Percentiles rank a stretch among this genome's conserved stretches.
Evolutionary conservation across 2,797 vertebrate species (phyloP).

Genomic region (Danio tinwini): DNA sequence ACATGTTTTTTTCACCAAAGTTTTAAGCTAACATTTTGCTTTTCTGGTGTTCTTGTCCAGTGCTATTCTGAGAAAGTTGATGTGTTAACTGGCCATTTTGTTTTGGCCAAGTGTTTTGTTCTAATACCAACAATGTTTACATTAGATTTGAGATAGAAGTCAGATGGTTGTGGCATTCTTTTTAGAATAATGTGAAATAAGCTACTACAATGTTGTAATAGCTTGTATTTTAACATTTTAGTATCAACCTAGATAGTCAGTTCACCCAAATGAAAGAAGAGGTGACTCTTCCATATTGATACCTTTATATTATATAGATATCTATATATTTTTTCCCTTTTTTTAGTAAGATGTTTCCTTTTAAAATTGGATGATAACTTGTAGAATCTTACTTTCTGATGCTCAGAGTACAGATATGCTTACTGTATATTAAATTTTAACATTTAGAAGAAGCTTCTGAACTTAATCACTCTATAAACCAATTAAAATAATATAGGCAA

Average conservation of each 20-base stretch:
- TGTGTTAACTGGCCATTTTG: conserved; percentile 14
- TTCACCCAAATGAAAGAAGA: too few relatives aligned
- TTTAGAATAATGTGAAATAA: background rate
- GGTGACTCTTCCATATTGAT: too few relatives aligned
- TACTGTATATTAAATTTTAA: background rate
- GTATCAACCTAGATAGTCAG: background rate
- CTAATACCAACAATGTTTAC: conserved; percentile 1
- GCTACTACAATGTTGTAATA: background rate
- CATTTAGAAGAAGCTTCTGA: background rate
- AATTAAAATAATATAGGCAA: background rate
- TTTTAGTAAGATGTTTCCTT: background rate
- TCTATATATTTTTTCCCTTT: too few relatives aligned
- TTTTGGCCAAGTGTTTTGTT: conserved; percentile 23
- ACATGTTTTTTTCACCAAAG: background rate
- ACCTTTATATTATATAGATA: too few relatives aligned
- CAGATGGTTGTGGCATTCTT: background rate
- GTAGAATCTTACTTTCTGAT: background rate
- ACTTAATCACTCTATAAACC: background rate
- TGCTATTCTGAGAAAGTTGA: conserved; percentile 28
- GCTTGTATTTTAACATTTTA: background rate
- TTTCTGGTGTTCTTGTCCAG: background rate
- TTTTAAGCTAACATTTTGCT: background rate
- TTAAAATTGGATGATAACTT: background rate
- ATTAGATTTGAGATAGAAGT: background rate
- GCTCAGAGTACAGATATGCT: background rate